A percentile compares a stretch with the other conserved stretches of the same genome.
These are phyloP conservation scores for Idaea straminata DNA, from an alignment of 2,888 invertebrate genomes.

Conservation along the genomic window DNA sequence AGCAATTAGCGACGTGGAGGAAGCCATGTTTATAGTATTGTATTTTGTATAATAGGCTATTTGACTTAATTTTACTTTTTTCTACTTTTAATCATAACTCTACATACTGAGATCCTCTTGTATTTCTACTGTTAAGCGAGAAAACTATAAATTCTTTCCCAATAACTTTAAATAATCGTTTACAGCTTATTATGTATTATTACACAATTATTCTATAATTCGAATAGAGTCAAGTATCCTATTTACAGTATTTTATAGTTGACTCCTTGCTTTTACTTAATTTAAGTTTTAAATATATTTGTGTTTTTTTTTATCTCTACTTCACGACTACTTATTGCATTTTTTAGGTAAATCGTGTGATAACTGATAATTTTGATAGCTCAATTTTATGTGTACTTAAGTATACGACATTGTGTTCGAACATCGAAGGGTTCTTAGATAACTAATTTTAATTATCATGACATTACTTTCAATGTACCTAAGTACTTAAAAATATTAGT, in stretches of 20 bases:
- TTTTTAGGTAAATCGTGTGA: conserved; percentile 61
- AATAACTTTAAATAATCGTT: too few species aligned
- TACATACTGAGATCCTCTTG: too few species aligned
- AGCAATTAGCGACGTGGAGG: conserved; percentile 69
- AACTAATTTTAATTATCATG: conserved; percentile 4
- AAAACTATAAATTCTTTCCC: too few species aligned
- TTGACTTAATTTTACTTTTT: not conserved
- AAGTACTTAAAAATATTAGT: conserved; percentile 7
- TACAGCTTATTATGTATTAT: too few species aligned
- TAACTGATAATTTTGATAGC: conserved; percentile 50
- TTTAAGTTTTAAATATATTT: conserved; percentile 35
- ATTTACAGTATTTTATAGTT: conserved; percentile 53
- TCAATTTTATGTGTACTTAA: conserved; percentile 67
- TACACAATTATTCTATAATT: not conserved
- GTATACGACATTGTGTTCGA: conserved; percentile 58
- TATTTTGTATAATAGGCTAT: conserved; percentile 36
- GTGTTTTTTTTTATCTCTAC: conserved; percentile 41
- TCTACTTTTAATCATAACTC: not conserved
- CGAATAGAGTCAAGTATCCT: conserved; percentile 22
- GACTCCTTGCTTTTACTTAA: conserved; percentile 54
- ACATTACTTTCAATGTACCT: conserved; percentile 7
- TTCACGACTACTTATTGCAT: conserved; percentile 56
- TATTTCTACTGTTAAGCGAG: too few species aligned
- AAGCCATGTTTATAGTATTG: conserved; percentile 41
- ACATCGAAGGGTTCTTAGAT: conserved; percentile 47